These are phyloP conservation scores for Porites rus DNA, from an alignment of 92 coral and sea anemone species.

Conservation along the genomic window DNA sequence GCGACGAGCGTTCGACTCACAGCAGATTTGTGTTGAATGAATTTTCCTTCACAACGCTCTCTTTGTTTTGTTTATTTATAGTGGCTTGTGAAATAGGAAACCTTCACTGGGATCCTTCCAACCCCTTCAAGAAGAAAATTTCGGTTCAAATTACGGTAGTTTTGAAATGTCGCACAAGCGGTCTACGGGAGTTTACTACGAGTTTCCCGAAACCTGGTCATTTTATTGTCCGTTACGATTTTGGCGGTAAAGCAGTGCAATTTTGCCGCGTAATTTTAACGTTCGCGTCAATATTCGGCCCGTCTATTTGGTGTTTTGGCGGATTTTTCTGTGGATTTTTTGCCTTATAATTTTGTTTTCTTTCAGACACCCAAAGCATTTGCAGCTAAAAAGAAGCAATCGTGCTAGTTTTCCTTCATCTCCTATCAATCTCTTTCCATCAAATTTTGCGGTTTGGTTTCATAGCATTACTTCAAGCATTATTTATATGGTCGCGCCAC, in stretches of 20 bases:
- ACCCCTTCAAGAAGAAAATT: background rate
- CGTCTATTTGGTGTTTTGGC: too few species aligned
- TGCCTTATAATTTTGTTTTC: background rate
- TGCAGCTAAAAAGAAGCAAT: background rate
- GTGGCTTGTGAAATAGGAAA: slow-evolving; percentile 13
- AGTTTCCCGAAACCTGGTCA: too few species aligned
- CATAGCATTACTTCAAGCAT: slow-evolving; percentile 17
- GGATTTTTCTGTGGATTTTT: background rate
- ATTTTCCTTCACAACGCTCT: slow-evolving; percentile 20
- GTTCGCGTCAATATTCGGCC: background rate
- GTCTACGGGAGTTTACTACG: too few species aligned
- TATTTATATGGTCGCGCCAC: slow-evolving; percentile 51
- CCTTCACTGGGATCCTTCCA: background rate
- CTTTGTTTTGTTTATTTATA: slow-evolving; percentile 27
- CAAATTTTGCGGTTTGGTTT: slow-evolving; percentile 47
- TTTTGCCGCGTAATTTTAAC: slow-evolving; percentile 32
- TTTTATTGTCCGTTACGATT: slow-evolving; percentile 28
- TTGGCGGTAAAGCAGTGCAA: slow-evolving; percentile 37
- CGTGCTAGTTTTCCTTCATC: background rate
- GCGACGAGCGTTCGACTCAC: background rate
- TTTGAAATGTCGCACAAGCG: too few species aligned
- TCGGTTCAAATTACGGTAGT: background rate
- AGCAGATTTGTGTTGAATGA: slow-evolving; percentile 10
- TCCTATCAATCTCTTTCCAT: background rate
- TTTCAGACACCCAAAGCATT: background rate